Evolutionary conservation across 2,888 invertebrate species (phyloP).

Genomic region (Electrophaes corylata): DNA sequence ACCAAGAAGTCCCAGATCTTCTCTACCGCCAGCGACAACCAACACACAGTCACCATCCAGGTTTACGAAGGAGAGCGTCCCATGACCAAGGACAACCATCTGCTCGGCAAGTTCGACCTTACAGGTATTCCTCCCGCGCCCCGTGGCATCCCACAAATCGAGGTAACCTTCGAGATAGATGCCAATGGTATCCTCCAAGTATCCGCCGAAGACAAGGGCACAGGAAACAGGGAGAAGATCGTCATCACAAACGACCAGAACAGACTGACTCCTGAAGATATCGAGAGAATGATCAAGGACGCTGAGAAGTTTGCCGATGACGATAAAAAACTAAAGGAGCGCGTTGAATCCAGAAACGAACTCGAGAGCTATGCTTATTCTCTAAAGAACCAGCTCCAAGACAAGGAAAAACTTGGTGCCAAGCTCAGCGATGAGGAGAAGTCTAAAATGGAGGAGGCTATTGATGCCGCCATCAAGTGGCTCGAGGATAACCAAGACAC

Average conservation of each 20-base stretch:
- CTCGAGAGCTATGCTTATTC: slow-evolving; percentile 99
- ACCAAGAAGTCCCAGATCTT: slow-evolving; percentile 99
- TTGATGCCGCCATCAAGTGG: slow-evolving; percentile 99
- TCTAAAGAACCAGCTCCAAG: slow-evolving; percentile 97
- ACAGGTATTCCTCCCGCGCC: slow-evolving; percentile 98
- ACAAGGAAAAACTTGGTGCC: slow-evolving; percentile 98
- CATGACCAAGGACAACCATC: slow-evolving; percentile 99
- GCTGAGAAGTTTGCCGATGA: slow-evolving; percentile 99
- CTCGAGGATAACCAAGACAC: slow-evolving; percentile 97
- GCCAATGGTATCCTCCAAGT: slow-evolving; percentile 98
- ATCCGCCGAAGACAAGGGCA: slow-evolving; percentile 99
- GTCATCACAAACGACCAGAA: slow-evolving; percentile 99
- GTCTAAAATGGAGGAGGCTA: slow-evolving; percentile 96
- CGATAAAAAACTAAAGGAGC: slow-evolving; percentile 98
- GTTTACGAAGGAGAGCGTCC: slow-evolving; percentile 99
- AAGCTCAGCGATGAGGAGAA: slow-evolving; percentile 96
- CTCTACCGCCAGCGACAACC: slow-evolving; percentile 99
- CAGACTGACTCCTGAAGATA: slow-evolving; percentile 98
- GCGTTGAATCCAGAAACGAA: slow-evolving; percentile 98
- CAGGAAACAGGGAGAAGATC: slow-evolving; percentile 99
- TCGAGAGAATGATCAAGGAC: slow-evolving; percentile 99
- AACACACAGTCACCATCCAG: slow-evolving; percentile 99
- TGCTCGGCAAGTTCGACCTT: slow-evolving; percentile 98
- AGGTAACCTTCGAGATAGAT: slow-evolving; percentile 97
- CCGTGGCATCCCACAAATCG: slow-evolving; percentile 96